Conservation (phyloP, 2,113 vertebrate genomes). For the Oreamnos americanus region DNA sequence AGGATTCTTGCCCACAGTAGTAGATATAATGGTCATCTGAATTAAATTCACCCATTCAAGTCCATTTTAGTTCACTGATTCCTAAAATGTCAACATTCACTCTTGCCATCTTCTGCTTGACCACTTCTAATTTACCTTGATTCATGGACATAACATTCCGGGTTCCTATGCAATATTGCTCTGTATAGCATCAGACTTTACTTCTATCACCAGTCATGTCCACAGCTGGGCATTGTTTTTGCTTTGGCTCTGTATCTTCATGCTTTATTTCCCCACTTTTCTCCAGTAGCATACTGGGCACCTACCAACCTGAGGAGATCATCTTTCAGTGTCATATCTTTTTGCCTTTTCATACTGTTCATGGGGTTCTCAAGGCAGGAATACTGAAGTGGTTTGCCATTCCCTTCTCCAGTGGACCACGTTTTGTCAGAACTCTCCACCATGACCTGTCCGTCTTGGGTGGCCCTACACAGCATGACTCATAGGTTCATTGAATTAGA, state of each 20-base stretch:
- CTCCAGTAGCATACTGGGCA: not conserved
- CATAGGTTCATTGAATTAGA: not conserved
- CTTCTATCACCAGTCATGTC: not conserved
- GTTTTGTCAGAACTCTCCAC: not conserved
- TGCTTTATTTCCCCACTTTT: not conserved
- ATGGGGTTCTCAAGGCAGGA: not conserved
- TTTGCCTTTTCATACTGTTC: not conserved
- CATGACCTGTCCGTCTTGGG: rapidly evolving
- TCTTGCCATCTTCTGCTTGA: not conserved
- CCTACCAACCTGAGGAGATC: not conserved
- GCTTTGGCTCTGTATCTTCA: not conserved
- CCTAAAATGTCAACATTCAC: not conserved
- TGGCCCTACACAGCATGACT: not conserved
- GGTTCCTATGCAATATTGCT: not conserved
- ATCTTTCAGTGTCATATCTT: not conserved
- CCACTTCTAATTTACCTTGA: not conserved
- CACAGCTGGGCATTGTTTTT: not conserved
- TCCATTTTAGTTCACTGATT: not conserved
- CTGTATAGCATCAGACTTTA: not conserved
- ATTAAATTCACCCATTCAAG: rapidly evolving
- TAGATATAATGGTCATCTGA: not conserved
- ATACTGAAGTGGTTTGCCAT: not conserved
- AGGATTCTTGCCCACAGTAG: not conserved
- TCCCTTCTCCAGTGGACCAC: not conserved
- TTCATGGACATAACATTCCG: not conserved